A percentile compares a stretch with the other conserved stretches of the same genome.
phyloP scores from a whole-genome alignment of 2,888 invertebrate species.

The Lymantria monacha region DNA sequence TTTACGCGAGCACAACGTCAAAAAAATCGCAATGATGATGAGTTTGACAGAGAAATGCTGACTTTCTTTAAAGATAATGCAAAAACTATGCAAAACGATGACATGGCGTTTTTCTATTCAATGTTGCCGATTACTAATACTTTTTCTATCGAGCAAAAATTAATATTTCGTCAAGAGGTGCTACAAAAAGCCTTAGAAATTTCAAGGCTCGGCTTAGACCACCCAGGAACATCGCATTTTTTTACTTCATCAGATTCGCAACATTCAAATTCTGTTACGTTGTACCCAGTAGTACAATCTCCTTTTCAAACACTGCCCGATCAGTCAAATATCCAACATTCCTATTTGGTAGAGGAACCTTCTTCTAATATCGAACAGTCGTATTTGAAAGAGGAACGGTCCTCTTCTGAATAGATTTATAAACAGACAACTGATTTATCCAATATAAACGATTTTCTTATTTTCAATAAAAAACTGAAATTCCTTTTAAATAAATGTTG shows the following conservation, averaged over 20 bases:
- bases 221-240: neutral
- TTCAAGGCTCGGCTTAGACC: neutral
- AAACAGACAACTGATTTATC: too few species aligned
- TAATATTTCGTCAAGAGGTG: slow-evolving; percentile 23
- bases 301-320: too few species aligned
- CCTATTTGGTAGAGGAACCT: too few species aligned
- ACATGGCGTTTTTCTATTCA: slow-evolving; percentile 20
- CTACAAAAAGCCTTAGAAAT: slow-evolving; percentile 27
- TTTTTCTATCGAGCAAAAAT: slow-evolving; percentile 21
- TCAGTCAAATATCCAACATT: too few species aligned
- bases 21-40: neutral
- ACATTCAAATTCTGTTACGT: too few species aligned
- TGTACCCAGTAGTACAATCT: too few species aligned
- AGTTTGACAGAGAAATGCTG: slow-evolving; percentile 6
- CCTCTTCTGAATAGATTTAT: too few species aligned
- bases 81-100: slow-evolving; percentile 16
- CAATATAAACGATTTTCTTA: too few species aligned
- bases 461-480: too few species aligned
- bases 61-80: slow-evolving; percentile 22
- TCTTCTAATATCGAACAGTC: too few species aligned
- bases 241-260: neutral
- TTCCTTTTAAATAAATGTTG: too few species aligned
- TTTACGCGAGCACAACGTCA: neutral
- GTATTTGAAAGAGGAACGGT: too few species aligned
- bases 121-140: slow-evolving; percentile 21